Percentiles rank a stretch among this genome's conserved stretches.
Evolutionary conservation across 2,113 vertebrate genomes (phyloP).

Genomic region (Dipodomys stephensi): DNA sequence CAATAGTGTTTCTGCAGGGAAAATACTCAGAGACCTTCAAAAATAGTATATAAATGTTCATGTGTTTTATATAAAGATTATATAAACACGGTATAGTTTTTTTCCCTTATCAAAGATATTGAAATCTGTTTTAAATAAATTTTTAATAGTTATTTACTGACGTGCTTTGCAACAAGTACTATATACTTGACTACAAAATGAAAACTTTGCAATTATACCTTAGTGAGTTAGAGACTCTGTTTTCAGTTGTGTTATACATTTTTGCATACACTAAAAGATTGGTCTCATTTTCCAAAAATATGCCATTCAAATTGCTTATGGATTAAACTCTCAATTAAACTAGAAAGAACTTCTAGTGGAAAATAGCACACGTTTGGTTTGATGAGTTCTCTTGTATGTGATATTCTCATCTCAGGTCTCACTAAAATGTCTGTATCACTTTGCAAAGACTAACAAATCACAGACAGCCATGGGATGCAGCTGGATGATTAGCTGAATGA

Average conservation of each 20-base stretch:
- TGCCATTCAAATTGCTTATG: neutral
- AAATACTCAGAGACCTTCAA: neutral
- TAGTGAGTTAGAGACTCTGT: neutral
- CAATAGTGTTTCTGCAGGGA: neutral
- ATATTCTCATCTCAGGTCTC: neutral
- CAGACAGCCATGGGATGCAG: neutral
- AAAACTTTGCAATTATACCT: neutral
- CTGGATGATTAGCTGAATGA: slow-evolving; percentile 23
- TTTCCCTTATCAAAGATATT: neutral
- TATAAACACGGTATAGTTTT: slow-evolving; percentile 8
- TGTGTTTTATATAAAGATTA: slow-evolving; percentile 31
- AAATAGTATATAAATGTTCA: neutral
- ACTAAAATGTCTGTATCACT: neutral
- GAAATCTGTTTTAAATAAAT: slow-evolving; percentile 5
- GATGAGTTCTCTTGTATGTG: neutral
- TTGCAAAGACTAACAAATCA: neutral
- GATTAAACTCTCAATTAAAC: slow-evolving; percentile 10
- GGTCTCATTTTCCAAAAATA: slow-evolving; percentile 6
- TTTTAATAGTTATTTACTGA: neutral
- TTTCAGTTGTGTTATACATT: neutral
- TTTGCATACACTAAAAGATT: neutral
- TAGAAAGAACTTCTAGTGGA: slow-evolving; percentile 7
- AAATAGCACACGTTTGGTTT: neutral
- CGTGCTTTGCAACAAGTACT: neutral
- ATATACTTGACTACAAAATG: neutral